Base-by-base conservation (phyloP, 2,113 vertebrate species). In the Channa argus region DNA sequence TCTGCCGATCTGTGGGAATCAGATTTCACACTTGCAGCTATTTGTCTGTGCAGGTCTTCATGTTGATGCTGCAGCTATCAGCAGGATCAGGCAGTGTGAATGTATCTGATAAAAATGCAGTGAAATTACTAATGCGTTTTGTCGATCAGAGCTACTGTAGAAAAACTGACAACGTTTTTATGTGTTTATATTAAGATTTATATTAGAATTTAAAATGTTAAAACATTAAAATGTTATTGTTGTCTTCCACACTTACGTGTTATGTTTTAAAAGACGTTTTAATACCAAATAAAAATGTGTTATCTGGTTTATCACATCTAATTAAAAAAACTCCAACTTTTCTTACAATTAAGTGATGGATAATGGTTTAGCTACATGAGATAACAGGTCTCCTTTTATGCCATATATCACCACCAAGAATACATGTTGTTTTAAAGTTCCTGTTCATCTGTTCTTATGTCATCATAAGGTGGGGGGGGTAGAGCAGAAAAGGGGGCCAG, bases 251-350 rank as follows among this genome's bases (percentile, higher is more conserved):
- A 34, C 77, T 34, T 65, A 15, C 39, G 44, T 52, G 8, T 38
- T 50, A 14, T 65, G 24, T 81, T 62, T 65, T 58, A 15, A 50
- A 64, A 39, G 33, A 55, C 4, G 9, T 49, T 58, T 51, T 55
- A 9, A 63, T 74, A 15, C 1, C 33, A 68, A 85, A 87, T 87
- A 84, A 88, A 88, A 24, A 24, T 24, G 24, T 24, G 24, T 24
- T 24, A 11, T 45, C 24, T n/a, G 39, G 50, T 54, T 2, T 39
- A 8, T 47, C 37, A 24, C 5, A 6, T 5, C 4, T 5, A 2
- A 41, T 4, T 41, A 24, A 24, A 24, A 24, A 24, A 24, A 24
- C 24, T 24, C 24, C 24, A 24, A 24, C 24, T 24, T 24, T 24
- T 1, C 24, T 24, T 24, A 24, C 24, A 24, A 24, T 24, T 24